Evolutionary conservation across 1,140 invertebrate species (phyloP).

Genomic region (Ceratina calcarata): DNA sequence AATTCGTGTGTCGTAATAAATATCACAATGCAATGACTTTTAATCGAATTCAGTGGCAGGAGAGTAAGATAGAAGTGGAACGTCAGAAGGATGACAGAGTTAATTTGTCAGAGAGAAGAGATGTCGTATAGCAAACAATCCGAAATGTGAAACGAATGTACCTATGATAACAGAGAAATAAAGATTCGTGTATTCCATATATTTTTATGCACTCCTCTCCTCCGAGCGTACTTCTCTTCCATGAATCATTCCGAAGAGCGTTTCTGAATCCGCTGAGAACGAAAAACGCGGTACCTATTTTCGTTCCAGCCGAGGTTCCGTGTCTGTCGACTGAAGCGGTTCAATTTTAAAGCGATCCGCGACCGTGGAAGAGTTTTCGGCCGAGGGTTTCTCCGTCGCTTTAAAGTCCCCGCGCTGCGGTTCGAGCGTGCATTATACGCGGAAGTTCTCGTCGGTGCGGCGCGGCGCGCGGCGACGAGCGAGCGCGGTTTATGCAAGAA

Average conservation of each 20-base stretch:
- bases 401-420: not conserved
- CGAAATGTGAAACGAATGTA: too few species aligned
- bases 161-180: too few species aligned
- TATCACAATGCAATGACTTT: too few species aligned
- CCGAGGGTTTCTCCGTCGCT: not conserved
- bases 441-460: not conserved
- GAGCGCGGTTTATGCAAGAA: conserved; percentile 38
- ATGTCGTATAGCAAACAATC: too few species aligned
- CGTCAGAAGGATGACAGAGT: too few species aligned
- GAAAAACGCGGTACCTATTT: not conserved
- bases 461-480: not conserved
- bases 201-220: too few species aligned
- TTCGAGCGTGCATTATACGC: not conserved
- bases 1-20: too few species aligned
- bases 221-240: not conserved
- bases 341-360: not conserved
- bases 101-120: too few species aligned
- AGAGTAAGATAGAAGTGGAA: too few species aligned
- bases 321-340: not conserved
- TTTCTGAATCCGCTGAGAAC: not conserved
- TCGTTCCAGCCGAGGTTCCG: too few species aligned
- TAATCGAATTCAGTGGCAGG: too few species aligned
- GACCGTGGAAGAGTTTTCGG: not conserved
- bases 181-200: too few species aligned
- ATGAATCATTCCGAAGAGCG: not conserved